A percentile compares a stretch with the other conserved stretches of the same genome.
These are phyloP conservation scores for Myiozetetes cayanensis DNA, from an alignment of 2,113 vertebrate species.

Conservation along the genomic window DNA sequence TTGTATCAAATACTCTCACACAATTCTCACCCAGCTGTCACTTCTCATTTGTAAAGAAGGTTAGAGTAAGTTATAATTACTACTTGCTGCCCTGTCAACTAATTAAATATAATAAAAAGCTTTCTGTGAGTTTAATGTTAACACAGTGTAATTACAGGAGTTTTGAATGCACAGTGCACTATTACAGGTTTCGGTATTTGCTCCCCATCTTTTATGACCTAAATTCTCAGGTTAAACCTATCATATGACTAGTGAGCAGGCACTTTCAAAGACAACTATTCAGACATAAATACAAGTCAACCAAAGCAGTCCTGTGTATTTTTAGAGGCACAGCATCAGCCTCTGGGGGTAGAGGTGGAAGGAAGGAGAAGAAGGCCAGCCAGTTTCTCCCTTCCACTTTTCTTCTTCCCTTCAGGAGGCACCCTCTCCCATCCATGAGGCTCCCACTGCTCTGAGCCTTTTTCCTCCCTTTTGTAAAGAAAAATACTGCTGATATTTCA, in stretches of 20 bases:
- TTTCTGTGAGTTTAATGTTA: constrained; percentile 64
- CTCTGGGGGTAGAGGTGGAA: not conserved
- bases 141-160: constrained; percentile 57
- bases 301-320: not conserved
- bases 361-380: not conserved
- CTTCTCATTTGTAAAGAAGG: constrained; percentile 63
- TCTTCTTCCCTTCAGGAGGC: not conserved
- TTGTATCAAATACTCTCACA: not conserved
- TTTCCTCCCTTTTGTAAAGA: not conserved
- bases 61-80: constrained; percentile 63
- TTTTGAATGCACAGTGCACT: constrained; percentile 49
- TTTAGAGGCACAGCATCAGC: not conserved
- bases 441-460: not conserved
- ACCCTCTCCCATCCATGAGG: not conserved
- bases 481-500: not conserved
- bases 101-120: constrained; percentile 68
- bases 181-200: not conserved
- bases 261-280: not conserved
- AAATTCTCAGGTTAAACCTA: constrained; percentile 13
- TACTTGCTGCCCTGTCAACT: constrained; percentile 63
- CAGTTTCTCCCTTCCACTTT: not conserved
- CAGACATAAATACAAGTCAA: not conserved
- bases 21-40: constrained; percentile 42
- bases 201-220: not conserved
- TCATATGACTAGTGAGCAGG: not conserved